Base-by-base conservation (phyloP, 2,797 vertebrate species). In the Orientallactaga sibirica region DNA sequence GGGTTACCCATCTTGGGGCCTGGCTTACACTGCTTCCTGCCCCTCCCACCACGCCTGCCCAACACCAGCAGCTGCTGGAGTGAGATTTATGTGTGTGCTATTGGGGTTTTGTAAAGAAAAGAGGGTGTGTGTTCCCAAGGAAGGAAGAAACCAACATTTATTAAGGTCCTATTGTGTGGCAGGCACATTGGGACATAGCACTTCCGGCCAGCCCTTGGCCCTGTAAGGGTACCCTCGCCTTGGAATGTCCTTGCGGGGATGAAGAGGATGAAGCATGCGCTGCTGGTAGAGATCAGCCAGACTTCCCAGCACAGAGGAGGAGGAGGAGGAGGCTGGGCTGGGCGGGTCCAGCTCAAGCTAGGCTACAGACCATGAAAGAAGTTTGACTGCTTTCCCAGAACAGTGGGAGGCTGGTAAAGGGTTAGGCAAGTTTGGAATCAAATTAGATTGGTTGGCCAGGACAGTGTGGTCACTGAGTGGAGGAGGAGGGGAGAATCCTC, bases 91-190 rank as follows among this genome's bases (percentile, higher is more conserved):
- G 89, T 78, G 83, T 70, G 29, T 74, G 76, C 61, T 87, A 15
- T 2, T 67, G 87, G 83, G 25, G 41, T 79, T 84, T 81, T 86
- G 71, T 78, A 76, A 95, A 92, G 83, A 95, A 95, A 95, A 97
- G 88, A 90, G 94, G 97, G 93, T n/a, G 90, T 95, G 94, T 86
- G 27, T 86, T 70, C 73, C 68, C 8, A 67, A 96, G 94, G 95
- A 95, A 97, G 96, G 96, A 97, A 96, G 96, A 95, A 96, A 29
- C 27, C 64, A 71, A 74, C 92, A 93, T 92, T 88, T 74, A 83
- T 87, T 92, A 93, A 92, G 76, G 62, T 74, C 66, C 88, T 66
- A 95, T 94, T 96, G 96, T 96, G 86, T 18, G 73, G 61, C 73
- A 43, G 93, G 81, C 95, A 88, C 71, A 27, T 66, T 94, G 0